phyloP scores from a whole-genome alignment of 2,888 invertebrate genomes.

The Hanleya hanleyi region DNA sequence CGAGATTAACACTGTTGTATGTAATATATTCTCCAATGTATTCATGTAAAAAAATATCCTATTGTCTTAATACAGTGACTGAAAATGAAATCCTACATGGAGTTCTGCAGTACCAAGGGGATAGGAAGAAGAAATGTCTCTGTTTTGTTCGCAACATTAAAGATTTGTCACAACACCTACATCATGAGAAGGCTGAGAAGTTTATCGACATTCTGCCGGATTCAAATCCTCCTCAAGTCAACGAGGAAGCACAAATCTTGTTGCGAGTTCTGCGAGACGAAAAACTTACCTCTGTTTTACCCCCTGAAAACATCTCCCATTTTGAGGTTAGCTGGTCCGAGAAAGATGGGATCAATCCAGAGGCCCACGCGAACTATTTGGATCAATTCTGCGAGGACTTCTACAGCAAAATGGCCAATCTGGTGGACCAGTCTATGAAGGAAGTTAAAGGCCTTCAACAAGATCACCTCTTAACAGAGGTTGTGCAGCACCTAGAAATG shows the following conservation, averaged over 20 bases:
- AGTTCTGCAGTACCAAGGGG: conserved; percentile 25
- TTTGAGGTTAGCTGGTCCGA: neutral
- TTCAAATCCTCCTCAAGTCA: conserved; percentile 8
- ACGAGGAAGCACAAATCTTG: conserved; percentile 38
- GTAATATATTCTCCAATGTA: too few species aligned
- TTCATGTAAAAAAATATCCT: too few species aligned
- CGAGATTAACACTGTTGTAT: too few species aligned
- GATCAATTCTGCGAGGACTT: conserved; percentile 35
- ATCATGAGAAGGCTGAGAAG: conserved; percentile 7
- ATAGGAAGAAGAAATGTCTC: conserved; percentile 27
- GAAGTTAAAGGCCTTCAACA: conserved; percentile 16
- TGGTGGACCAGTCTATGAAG: conserved; percentile 36
- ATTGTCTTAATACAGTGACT: too few species aligned
- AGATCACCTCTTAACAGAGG: conserved; percentile 39
- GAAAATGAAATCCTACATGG: conserved; percentile 43
- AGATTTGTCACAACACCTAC: conserved; percentile 30
- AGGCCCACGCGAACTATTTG: conserved; percentile 30
- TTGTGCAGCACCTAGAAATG: conserved; percentile 42
- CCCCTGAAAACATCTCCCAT: conserved; percentile 5
- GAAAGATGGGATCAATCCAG: neutral
- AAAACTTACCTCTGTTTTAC: conserved; percentile 22
- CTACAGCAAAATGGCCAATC: conserved; percentile 24
- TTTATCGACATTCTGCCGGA: conserved; percentile 32
- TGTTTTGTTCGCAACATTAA: conserved; percentile 36
- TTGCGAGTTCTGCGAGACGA: conserved; percentile 11